Base-by-base conservation (phyloP, 2,888 invertebrate species). In the Lacanobia wlatinum region DNA sequence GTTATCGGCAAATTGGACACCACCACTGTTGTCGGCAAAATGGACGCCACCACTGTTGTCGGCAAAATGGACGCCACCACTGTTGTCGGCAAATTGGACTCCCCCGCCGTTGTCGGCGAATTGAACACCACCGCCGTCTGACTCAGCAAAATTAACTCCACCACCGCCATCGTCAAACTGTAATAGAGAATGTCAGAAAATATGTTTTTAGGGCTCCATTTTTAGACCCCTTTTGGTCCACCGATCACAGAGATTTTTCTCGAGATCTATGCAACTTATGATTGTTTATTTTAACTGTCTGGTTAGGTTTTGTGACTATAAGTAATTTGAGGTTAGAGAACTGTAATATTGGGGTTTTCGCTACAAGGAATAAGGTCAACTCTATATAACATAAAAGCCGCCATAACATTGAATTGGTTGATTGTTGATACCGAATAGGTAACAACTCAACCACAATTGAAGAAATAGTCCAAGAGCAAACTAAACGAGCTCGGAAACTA, bases 151-250 rank as follows among this genome's bases (percentile, higher is more conserved):
- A 73, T 62, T 28, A 5, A 72, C 65, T 5, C 63, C 73, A 23
- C 73, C 2, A 34, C 76, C 43, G 0, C 77, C 73, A 9, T 73
- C 52, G 18, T 70, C 70, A 3, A 73, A 59, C 73, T 73, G 40
- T 4, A 40, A 59, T 7, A 59, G 14, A 40, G 8, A 40, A 38
- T n/a, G 38, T 9, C 43, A 43, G 14, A 16, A 43, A 43, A 12
- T 4, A 43, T 14, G 14, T 50, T n/a, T 18, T 50, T 50, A 50
- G n/a, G 18, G 9, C n/a, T 48, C 18, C 18, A 7, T 2, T 1
- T 16, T 46, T 6, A 16, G 14, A n/a, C 2, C 21, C 9, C 2
- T 21, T 9, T 10, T 21, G 10, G n/a, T 10, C 50, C 9, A n/a
- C 3, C n/a, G n/a, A 3, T 9, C 50, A 10, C 9, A n/a, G n/a